phyloP scores from a whole-genome alignment of 2,113 vertebrate genomes.

The Caranx melampygus region DNA sequence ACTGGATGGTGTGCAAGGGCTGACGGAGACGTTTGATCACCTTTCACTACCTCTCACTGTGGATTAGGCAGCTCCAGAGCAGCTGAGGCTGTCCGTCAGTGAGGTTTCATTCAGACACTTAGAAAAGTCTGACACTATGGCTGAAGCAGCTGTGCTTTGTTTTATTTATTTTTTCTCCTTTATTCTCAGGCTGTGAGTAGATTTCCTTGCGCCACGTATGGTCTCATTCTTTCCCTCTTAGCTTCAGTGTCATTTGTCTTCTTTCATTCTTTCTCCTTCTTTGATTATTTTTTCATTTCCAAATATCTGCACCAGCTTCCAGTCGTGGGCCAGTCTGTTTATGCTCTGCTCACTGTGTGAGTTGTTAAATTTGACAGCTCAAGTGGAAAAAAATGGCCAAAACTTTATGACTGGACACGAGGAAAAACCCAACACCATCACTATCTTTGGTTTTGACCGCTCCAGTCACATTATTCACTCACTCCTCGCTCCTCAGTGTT shows the following conservation, averaged over 20 bases:
- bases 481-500: slow-evolving; percentile 1
- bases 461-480: slow-evolving; percentile 31
- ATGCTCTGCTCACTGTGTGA: slow-evolving; percentile 1
- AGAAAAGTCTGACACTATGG: neutral
- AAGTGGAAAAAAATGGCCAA: slow-evolving; percentile 8
- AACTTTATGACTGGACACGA: neutral
- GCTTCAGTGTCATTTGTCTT: neutral
- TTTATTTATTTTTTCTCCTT: slow-evolving; percentile 4
- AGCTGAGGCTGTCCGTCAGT: slow-evolving; percentile 67
- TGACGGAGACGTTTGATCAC: slow-evolving; percentile 62
- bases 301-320: slow-evolving; percentile 18
- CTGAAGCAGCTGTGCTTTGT: slow-evolving; percentile 10
- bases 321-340: slow-evolving; percentile 7
- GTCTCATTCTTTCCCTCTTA: neutral
- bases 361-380: slow-evolving; percentile 5
- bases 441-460: slow-evolving; percentile 13
- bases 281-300: slow-evolving; percentile 34
- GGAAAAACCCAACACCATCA: neutral
- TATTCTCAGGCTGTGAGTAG: neutral
- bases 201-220: slow-evolving; percentile 7
- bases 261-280: slow-evolving; percentile 21
- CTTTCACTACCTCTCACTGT: slow-evolving; percentile 54
- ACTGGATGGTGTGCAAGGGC: slow-evolving; percentile 36
- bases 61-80: slow-evolving; percentile 41
- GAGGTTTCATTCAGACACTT: neutral